phyloP scores from a whole-genome alignment of 2,113 vertebrate species.

The Bos indicus region DNA sequence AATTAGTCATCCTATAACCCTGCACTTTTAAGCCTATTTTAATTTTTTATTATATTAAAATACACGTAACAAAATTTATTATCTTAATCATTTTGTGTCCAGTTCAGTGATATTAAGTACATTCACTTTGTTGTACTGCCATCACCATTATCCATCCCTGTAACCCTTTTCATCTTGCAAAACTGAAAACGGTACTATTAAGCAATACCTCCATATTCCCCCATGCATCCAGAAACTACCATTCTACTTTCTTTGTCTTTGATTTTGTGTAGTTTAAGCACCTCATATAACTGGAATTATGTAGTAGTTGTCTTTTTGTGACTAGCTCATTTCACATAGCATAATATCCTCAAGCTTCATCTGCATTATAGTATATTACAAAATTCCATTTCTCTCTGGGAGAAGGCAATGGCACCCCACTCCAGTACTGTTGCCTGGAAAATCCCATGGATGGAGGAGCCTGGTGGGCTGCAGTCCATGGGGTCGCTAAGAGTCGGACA shows the following conservation, averaged over 20 bases:
- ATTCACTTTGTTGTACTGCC: background rate
- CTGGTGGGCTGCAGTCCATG: no score
- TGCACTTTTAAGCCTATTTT: background rate
- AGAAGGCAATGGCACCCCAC: no score
- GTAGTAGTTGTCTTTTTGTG: background rate
- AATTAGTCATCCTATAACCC: background rate
- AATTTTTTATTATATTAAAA: background rate
- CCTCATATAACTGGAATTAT: background rate
- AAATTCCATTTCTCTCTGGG: background rate
- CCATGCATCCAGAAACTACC: background rate
- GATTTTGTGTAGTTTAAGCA: background rate
- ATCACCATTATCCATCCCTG: background rate
- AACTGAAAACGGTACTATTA: background rate
- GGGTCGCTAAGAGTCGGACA: no score
- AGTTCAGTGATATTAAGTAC: background rate
- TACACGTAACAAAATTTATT: background rate
- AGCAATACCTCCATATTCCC: background rate
- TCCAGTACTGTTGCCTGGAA: no score
- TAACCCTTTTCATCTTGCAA: background rate
- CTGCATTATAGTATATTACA: background rate
- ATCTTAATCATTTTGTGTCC: background rate
- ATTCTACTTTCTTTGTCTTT: background rate
- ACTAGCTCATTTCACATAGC: background rate
- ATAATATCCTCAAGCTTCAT: background rate
- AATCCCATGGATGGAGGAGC: no score